Evolutionary conservation across 2,113 vertebrate genomes (phyloP).

Genomic region (Tympanuchus pallidicinctus): DNA sequence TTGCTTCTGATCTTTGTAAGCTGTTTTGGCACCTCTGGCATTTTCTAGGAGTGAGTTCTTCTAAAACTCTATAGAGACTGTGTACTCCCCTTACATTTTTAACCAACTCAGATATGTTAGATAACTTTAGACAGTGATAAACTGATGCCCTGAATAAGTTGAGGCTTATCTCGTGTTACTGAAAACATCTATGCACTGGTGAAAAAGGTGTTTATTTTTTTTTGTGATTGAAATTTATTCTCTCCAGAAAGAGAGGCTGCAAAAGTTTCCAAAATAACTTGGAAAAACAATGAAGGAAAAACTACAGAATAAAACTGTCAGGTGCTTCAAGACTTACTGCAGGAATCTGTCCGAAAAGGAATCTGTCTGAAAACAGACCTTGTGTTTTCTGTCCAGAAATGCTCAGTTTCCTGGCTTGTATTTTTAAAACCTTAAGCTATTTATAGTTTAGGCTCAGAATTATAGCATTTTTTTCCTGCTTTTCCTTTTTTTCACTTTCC

Average conservation of each 20-base stretch:
- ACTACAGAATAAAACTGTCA: neutral
- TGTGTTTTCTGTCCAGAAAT: neutral
- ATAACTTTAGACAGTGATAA: neutral
- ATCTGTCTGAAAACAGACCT: neutral
- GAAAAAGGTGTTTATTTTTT: neutral
- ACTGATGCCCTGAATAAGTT: neutral
- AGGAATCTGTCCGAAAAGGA: neutral
- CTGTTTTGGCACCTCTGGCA: constrained; percentile 32
- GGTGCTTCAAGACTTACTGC: constrained; percentile 21
- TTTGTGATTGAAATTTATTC: neutral
- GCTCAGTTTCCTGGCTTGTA: neutral
- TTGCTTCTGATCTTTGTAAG: constrained; percentile 6
- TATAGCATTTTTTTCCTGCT: neutral
- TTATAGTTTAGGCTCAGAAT: neutral
- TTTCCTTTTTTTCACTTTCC: neutral
- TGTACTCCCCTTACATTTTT: neutral
- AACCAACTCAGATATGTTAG: neutral
- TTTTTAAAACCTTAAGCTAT: neutral
- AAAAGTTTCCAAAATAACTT: constrained; percentile 25
- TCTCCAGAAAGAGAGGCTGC: neutral
- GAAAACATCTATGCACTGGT: neutral
- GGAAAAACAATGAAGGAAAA: neutral
- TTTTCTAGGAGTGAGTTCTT: constrained; percentile 27
- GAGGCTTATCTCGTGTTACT: neutral
- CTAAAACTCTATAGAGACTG: neutral